phyloP scores from a whole-genome alignment of 2,888 invertebrate species.

The Magallana nippona region DNA sequence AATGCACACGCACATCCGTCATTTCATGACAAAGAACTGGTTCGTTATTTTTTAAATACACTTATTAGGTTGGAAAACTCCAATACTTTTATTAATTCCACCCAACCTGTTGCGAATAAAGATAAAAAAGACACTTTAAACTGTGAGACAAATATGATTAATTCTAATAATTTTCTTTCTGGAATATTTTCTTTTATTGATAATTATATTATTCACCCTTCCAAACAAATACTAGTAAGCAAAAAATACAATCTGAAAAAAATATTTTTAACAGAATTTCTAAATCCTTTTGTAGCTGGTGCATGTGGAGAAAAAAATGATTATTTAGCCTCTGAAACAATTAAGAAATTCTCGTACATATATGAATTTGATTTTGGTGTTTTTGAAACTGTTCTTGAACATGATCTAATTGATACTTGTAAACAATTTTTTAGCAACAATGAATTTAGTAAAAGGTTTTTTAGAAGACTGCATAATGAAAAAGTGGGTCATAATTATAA shows the following conservation, averaged over 20 bases:
- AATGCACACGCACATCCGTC: not conserved
- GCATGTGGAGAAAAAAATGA: not conserved
- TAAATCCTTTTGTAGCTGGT: not conserved
- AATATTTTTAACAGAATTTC: not conserved
- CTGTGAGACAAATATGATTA: no score
- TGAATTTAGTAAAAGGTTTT: no score
- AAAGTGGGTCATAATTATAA: no score
- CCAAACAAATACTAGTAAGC: no score
- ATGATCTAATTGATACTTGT: not conserved
- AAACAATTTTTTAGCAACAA: no score
- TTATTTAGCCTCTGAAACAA: not conserved
- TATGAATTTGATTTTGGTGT: not conserved
- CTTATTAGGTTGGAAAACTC: not conserved
- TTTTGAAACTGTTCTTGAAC: not conserved
- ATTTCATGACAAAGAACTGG: not conserved
- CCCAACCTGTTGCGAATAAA: no score
- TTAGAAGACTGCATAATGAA: no score
- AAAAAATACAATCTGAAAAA: no score
- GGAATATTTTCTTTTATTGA: no score
- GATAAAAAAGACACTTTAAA: not conserved
- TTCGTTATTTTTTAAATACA: not conserved
- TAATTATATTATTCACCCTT: no score
- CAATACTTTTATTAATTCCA: no score
- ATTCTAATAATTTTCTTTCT: no score
- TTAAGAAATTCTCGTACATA: not conserved